These are phyloP conservation scores for Parasteatoda lunata DNA, from an alignment of 2,888 invertebrate genomes.

Conservation along the genomic window DNA sequence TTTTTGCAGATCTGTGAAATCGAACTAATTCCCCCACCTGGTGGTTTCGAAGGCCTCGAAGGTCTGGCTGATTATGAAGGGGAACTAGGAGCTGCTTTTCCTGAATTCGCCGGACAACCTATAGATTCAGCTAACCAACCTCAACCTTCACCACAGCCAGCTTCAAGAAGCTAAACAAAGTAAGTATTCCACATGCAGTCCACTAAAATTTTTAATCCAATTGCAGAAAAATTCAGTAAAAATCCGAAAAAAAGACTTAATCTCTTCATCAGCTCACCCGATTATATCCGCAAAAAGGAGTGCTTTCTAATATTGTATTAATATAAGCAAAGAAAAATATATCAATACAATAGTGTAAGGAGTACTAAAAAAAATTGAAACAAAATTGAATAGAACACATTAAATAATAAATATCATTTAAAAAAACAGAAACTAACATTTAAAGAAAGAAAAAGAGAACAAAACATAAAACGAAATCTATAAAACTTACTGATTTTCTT, in stretches of 20 bases:
- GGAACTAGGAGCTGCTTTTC: neutral
- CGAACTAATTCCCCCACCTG: constrained; percentile 59
- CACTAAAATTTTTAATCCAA: neutral
- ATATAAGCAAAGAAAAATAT: too few species aligned
- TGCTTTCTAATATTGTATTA: too few species aligned
- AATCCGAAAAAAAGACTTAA: neutral
- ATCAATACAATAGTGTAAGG: too few species aligned
- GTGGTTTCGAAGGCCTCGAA: constrained; percentile 44
- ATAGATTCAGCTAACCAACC: neutral
- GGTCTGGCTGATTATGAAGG: constrained; percentile 41
- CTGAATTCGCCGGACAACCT: constrained; percentile 10
- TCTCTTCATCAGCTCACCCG: too few species aligned
- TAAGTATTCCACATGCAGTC: neutral
- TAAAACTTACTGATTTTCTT: too few species aligned
- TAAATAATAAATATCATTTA: neutral
- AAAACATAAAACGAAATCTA: too few species aligned
- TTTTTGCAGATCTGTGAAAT: constrained; percentile 61
- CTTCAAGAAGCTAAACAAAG: constrained; percentile 25
- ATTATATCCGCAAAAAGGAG: too few species aligned
- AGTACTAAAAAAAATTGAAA: too few species aligned
- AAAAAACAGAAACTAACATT: neutral
- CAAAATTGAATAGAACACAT: too few species aligned
- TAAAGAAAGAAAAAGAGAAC: neutral
- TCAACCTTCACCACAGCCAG: constrained; percentile 7
- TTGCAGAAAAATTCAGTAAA: neutral